Conservation (phyloP, 2,888 invertebrate genomes). For the Teinopalpus imperialis region DNA sequence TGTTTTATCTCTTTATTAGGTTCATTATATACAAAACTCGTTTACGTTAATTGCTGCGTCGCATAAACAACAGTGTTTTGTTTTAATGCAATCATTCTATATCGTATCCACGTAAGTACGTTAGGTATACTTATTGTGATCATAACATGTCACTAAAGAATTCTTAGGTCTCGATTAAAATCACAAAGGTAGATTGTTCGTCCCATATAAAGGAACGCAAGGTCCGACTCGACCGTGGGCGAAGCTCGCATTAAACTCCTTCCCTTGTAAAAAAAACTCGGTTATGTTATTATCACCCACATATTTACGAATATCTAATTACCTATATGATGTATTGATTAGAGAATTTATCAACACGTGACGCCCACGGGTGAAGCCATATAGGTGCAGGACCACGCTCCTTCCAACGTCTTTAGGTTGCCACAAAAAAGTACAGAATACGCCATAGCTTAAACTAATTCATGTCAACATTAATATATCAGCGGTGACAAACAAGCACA, state of each 20-base stretch:
- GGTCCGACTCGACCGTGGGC: constrained; percentile 53
- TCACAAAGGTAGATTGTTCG: constrained; percentile 47
- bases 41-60: no score
- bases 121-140: background rate
- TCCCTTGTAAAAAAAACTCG: constrained; percentile 55
- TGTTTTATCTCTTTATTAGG: no score
- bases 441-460: background rate
- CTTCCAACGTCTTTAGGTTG: constrained; percentile 4
- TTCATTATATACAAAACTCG: no score
- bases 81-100: no score
- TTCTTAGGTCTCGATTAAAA: constrained; percentile 44
- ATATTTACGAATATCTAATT: constrained; percentile 36
- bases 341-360: constrained; percentile 7
- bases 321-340: constrained; percentile 24
- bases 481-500: no score
- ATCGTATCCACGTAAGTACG: background rate
- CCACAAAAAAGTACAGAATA: constrained; percentile 3
- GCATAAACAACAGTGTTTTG: no score
- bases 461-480: no score
- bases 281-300: constrained; percentile 53
- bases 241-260: constrained; percentile 49
- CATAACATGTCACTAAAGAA: background rate
- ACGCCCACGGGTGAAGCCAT: constrained; percentile 23
- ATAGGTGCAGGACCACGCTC: constrained; percentile 30
- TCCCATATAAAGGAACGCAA: constrained; percentile 59